Conservation (phyloP, 1,140 invertebrate species). For the Theocolax elegans region DNA sequence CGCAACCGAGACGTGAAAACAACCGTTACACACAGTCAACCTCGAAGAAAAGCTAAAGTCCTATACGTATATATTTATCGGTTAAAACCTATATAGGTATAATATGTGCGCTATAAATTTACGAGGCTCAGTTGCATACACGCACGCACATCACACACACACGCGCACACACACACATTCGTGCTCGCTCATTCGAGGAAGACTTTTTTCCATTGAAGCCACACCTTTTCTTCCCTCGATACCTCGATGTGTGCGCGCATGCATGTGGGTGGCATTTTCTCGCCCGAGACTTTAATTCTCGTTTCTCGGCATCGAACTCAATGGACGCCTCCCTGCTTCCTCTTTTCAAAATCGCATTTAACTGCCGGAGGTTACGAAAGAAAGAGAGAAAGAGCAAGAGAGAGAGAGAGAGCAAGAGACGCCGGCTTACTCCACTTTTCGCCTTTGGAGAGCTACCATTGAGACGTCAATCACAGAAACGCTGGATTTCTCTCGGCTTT, state of each 20-base stretch:
- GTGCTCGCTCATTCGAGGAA: constrained; percentile 4
- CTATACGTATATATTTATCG: constrained; percentile 14
- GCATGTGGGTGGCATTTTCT: constrained; percentile 45
- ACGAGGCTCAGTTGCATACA: too few species aligned
- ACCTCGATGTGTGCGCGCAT: too few species aligned
- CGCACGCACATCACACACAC: neutral
- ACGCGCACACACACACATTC: neutral
- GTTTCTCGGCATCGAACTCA: neutral
- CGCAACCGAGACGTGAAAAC: constrained; percentile 14
- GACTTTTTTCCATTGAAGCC: constrained; percentile 23
- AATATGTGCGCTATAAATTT: constrained; percentile 20
- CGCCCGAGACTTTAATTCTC: neutral
- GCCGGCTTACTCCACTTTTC: constrained; percentile 27
- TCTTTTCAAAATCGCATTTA: constrained; percentile 21
- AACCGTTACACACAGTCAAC: neutral
- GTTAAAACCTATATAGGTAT: neutral
- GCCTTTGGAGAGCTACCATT: constrained; percentile 20
- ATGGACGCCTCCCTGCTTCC: neutral
- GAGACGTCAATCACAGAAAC: constrained; percentile 41
- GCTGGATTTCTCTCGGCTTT: neutral
- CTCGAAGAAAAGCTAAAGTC: neutral
- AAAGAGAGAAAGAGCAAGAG: neutral
- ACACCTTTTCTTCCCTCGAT: too few species aligned
- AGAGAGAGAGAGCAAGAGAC: constrained; percentile 4
- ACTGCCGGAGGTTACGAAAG: neutral